A percentile compares a stretch with the other conserved stretches of the same genome.
These are phyloP conservation scores for Enteromius viviparus DNA, from an alignment of 2,797 vertebrate genomes.

Conservation along the genomic window DNA sequence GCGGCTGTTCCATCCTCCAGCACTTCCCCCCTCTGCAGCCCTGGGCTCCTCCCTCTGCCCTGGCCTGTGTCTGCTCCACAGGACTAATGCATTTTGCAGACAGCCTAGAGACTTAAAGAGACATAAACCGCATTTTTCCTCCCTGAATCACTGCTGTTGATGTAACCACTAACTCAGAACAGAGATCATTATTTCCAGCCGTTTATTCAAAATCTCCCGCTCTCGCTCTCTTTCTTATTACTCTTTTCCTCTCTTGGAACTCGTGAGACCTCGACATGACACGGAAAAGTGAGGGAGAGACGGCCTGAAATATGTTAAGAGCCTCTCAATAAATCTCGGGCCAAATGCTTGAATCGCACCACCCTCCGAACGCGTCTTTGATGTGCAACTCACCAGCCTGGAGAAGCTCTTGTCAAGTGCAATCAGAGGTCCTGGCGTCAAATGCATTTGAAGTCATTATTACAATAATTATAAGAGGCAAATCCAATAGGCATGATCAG, in stretches of 20 bases:
- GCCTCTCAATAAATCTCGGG: conserved; percentile 64
- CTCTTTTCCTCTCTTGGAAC: conserved; percentile 59
- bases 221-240: conserved; percentile 48
- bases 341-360: conserved; percentile 60
- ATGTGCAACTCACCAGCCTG: conserved; percentile 65
- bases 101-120: conserved; percentile 85
- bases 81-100: conserved; percentile 90
- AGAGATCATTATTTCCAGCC: conserved; percentile 66
- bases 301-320: conserved; percentile 68
- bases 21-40: conserved; percentile 75
- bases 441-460: conserved; percentile 69
- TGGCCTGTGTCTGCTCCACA: conserved; percentile 84
- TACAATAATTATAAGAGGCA: conserved; percentile 67
- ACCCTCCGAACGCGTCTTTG: conserved; percentile 70
- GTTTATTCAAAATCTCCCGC: conserved; percentile 59
- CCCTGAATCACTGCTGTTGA: conserved; percentile 81
- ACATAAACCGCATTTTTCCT: conserved; percentile 77
- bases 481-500: conserved; percentile 65
- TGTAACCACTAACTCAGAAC: conserved; percentile 67
- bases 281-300: conserved; percentile 64
- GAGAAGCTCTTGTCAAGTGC: conserved; percentile 68
- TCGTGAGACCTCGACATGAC: conserved; percentile 63
- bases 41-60: conserved; percentile 66
- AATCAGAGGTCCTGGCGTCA: conserved; percentile 66
- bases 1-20: conserved; percentile 86